These are phyloP conservation scores for Sternarchorhynchus goeldii DNA, from an alignment of 2,797 vertebrate genomes.

Conservation along the genomic window DNA sequence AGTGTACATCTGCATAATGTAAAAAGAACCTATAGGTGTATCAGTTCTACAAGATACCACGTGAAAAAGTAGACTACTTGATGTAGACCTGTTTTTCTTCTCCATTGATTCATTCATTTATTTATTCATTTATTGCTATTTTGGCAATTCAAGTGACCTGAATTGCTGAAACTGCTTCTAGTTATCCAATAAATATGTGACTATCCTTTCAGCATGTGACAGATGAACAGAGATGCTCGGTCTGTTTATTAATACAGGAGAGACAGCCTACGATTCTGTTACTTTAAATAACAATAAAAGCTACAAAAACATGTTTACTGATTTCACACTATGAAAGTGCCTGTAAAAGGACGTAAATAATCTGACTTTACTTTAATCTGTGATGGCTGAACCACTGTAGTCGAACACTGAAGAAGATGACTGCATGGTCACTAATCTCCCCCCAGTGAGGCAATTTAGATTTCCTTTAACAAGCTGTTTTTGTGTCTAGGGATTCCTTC, in stretches of 20 bases:
- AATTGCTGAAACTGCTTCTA: too few relatives aligned
- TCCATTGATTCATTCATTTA: too few relatives aligned
- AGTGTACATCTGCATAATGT: too few relatives aligned
- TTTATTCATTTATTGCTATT: too few relatives aligned
- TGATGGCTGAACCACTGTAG: conserved; percentile 36
- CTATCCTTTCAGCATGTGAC: too few relatives aligned
- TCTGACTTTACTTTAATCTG: conserved; percentile 41
- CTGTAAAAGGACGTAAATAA: conserved; percentile 23
- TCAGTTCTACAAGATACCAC: too few relatives aligned
- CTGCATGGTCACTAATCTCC: conserved; percentile 36
- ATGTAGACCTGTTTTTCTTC: too few relatives aligned
- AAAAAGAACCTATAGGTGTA: too few relatives aligned
- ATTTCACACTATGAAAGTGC: conserved; percentile 22
- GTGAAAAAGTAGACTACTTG: too few relatives aligned
- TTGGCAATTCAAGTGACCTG: too few relatives aligned
- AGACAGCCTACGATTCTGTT: not conserved
- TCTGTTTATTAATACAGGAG: not conserved
- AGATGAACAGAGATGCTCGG: too few relatives aligned
- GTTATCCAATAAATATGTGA: too few relatives aligned
- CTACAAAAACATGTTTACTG: conserved; percentile 13
- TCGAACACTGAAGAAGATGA: conserved; percentile 28
- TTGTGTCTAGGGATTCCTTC: conserved; percentile 30
- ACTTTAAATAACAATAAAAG: conserved; percentile 5
- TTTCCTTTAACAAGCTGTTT: conserved; percentile 46
- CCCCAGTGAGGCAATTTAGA: conserved; percentile 41